Conservation (phyloP, 2,797 vertebrate genomes). For the Sebastiscus tertius region DNA sequence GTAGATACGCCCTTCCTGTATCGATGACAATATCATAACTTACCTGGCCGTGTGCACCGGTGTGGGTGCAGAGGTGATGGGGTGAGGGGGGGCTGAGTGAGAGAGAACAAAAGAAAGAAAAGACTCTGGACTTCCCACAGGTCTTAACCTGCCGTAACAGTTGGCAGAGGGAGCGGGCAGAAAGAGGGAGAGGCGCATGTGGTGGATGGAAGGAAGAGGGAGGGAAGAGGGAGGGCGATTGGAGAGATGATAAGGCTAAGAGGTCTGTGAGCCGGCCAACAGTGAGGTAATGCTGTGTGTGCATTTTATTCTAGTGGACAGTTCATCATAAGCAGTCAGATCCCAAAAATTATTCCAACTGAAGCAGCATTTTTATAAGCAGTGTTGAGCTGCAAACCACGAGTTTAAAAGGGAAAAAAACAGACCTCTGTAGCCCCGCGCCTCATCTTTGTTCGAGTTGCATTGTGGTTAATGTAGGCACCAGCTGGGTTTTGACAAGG, state of each 20-base stretch:
- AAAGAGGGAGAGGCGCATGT: slow-evolving; percentile 3
- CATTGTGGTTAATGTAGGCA: neutral
- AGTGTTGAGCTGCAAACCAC: neutral
- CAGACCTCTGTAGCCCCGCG: too few relatives aligned
- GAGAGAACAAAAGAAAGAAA: slow-evolving; percentile 21
- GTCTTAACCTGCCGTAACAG: slow-evolving; percentile 28
- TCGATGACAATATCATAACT: slow-evolving; percentile 14
- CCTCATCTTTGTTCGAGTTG: too few relatives aligned
- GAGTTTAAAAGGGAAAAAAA: neutral
- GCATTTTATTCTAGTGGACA: slow-evolving; percentile 33
- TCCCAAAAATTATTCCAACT: neutral
- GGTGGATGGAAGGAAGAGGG: slow-evolving; percentile 42
- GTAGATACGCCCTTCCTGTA: slow-evolving; percentile 54
- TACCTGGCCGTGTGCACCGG: slow-evolving; percentile 28
- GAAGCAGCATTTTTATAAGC: neutral
- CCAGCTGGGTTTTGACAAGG: neutral
- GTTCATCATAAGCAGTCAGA: slow-evolving; percentile 28
- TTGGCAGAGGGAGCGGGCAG: slow-evolving; percentile 11
- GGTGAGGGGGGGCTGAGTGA: neutral
- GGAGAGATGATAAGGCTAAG: slow-evolving; percentile 40
- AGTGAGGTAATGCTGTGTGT: slow-evolving; percentile 48
- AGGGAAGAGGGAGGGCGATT: slow-evolving; percentile 26
- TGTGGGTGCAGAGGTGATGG: slow-evolving; percentile 16
- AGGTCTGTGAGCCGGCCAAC: slow-evolving; percentile 30
- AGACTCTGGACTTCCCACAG: slow-evolving; percentile 36